Percentiles rank a stretch among this genome's conserved stretches.
Conservation (phyloP, 2,888 invertebrate genomes). For the Spialia ferax region DNA sequence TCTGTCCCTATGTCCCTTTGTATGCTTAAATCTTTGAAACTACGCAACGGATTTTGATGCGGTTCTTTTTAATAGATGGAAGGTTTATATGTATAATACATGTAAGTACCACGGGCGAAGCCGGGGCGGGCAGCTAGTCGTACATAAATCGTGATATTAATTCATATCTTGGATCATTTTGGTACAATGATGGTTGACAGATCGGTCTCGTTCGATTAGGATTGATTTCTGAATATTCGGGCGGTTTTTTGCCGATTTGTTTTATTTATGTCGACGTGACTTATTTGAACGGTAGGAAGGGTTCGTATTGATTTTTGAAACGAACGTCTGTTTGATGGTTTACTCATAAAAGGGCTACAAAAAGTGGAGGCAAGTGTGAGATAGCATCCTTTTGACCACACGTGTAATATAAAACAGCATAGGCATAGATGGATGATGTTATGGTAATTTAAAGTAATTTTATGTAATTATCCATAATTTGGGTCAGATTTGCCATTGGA, state of each 20-base stretch:
- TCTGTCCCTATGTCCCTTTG: no score
- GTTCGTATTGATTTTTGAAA: slow-evolving; percentile 81
- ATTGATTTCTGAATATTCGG: slow-evolving; percentile 52
- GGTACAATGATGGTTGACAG: slow-evolving; percentile 78
- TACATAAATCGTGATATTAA: slow-evolving; percentile 31
- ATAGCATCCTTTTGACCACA: not conserved
- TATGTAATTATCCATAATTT: no score
- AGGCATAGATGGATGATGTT: not conserved
- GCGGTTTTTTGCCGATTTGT: slow-evolving; percentile 60
- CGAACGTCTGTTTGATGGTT: slow-evolving; percentile 77
- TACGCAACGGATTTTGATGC: no score
- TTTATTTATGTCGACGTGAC: slow-evolving; percentile 71
- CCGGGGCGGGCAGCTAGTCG: no score
- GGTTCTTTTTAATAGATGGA: no score
- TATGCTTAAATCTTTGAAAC: no score
- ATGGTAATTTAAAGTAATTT: no score
- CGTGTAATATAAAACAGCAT: not conserved
- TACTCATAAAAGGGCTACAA: slow-evolving; percentile 57
- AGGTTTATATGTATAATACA: no score
- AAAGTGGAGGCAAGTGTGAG: slow-evolving; percentile 26
- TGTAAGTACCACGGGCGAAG: no score
- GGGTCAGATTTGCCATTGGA: no score
- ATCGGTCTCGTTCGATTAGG: slow-evolving; percentile 72
- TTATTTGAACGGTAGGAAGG: slow-evolving; percentile 79
- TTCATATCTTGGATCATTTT: slow-evolving; percentile 54